Conservation (phyloP, 2,888 invertebrate species). For the Caenorhabditis macrosperma region DNA sequence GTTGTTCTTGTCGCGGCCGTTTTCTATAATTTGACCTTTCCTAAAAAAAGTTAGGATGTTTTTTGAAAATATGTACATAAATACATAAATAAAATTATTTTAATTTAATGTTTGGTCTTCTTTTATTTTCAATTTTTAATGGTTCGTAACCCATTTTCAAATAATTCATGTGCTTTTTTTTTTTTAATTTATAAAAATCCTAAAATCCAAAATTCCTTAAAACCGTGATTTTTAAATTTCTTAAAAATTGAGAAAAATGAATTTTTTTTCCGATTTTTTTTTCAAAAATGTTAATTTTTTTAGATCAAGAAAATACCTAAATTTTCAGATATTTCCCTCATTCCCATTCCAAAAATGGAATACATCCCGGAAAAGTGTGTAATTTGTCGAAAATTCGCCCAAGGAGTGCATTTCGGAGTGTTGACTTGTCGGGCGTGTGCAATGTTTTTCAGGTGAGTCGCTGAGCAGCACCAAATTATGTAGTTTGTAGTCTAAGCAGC, state of each 20-base stretch:
- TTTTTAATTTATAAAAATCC: too few species aligned
- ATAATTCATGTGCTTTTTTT: too few species aligned
- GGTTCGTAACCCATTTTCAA: background rate
- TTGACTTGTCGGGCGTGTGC: conserved; percentile 43
- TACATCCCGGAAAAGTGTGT: background rate
- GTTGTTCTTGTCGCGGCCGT: background rate
- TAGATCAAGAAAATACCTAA: background rate
- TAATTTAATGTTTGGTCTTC: too few species aligned
- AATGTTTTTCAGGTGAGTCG: conserved; percentile 37
- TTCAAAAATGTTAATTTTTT: background rate
- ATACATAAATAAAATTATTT: background rate
- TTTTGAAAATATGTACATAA: too few species aligned
- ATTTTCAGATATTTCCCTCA: too few species aligned
- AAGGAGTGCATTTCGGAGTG: conserved; percentile 44
- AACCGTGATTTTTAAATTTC: too few species aligned
- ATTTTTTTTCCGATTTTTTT: background rate
- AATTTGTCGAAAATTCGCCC: conserved; percentile 1
- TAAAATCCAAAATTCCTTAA: too few species aligned
- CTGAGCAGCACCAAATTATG: too few species aligned
- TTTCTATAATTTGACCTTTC: background rate
- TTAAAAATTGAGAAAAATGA: too few species aligned
- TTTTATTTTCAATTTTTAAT: too few species aligned
- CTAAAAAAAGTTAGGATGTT: too few species aligned
- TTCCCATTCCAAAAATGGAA: background rate
- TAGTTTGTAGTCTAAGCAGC: too few species aligned